A percentile compares a stretch with the other conserved stretches of the same genome.
phyloP scores from a whole-genome alignment of 2,113 vertebrate species.

The Suricata suricatta region DNA sequence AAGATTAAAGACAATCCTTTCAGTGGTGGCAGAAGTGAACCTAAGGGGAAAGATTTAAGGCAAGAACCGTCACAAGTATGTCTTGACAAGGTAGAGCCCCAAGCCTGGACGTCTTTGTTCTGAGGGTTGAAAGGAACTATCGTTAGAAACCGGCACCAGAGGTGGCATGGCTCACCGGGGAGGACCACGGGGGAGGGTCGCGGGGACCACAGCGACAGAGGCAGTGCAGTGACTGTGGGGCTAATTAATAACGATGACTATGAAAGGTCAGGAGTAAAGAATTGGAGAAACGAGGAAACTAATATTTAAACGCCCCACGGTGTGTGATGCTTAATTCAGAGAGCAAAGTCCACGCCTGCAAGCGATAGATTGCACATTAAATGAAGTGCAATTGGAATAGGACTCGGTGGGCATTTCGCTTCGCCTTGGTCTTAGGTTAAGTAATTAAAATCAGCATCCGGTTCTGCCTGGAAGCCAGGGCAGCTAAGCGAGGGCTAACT shows the following conservation, averaged over 20 bases:
- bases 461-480: conserved; percentile 19
- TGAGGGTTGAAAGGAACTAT: background rate
- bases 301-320: background rate
- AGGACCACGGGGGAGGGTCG: accelerated
- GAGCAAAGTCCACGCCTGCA: background rate
- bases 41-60: background rate
- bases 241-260: background rate
- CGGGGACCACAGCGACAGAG: background rate
- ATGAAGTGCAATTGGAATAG: background rate
- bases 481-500: background rate
- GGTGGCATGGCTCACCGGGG: accelerated
- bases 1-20: background rate
- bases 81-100: background rate
- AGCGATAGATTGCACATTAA: background rate
- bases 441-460: conserved; percentile 65
- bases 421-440: conserved; percentile 36
- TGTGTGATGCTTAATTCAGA: background rate
- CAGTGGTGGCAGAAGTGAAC: background rate
- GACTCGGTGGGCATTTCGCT: conserved; percentile 34
- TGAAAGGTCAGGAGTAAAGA: background rate
- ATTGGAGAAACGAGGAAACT: background rate
- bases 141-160: background rate
- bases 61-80: accelerated
- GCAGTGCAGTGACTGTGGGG: too few relatives aligned
- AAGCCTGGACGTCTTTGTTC: background rate